phyloP scores from a whole-genome alignment of 2,113 vertebrate genomes.

The Albula goreensis region DNA sequence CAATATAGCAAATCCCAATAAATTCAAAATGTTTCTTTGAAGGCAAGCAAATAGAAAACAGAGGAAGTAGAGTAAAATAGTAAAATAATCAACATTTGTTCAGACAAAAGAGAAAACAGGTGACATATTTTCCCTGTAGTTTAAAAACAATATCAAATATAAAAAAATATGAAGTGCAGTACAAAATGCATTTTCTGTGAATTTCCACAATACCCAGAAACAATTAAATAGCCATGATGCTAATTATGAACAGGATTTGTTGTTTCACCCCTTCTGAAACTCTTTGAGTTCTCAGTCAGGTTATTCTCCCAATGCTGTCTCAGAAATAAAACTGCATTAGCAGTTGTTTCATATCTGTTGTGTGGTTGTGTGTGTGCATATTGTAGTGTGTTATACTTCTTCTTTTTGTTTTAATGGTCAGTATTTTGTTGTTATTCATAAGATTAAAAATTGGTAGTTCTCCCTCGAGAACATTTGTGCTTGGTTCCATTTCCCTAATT shows the following conservation, averaged over 20 bases:
- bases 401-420: neutral
- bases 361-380: neutral
- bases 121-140: no score
- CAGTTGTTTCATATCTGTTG: neutral
- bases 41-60: no score
- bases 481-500: neutral
- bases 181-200: no score
- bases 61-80: no score
- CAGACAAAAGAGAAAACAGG: no score
- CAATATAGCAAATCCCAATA: no score
- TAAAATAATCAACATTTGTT: no score
- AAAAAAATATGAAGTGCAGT: no score
- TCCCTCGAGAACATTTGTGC: neutral
- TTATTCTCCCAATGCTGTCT: neutral
- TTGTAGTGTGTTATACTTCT: neutral
- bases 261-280: neutral
- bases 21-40: no score
- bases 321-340: neutral
- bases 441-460: neutral
- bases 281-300: neutral
- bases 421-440: neutral
- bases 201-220: neutral
- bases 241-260: neutral
- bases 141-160: no score
- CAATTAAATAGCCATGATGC: neutral